Evolutionary conservation across 2,797 vertebrate species (phyloP).

Genomic region (Myotis daubentonii): DNA sequence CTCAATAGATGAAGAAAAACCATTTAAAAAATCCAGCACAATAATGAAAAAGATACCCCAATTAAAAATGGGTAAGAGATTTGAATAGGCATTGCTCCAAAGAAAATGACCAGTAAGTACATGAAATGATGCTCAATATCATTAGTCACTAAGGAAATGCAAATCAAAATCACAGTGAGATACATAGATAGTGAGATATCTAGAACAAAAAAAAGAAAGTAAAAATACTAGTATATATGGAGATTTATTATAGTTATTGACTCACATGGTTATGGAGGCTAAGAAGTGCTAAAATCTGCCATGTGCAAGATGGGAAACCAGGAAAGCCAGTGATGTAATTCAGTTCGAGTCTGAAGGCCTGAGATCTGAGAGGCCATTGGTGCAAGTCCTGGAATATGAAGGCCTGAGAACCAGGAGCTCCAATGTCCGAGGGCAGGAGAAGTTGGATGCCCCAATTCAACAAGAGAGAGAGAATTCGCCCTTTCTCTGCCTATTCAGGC

Average conservation of each 20-base stretch:
- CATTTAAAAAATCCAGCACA: not conserved
- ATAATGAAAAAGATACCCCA: not conserved
- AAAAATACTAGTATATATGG: not conserved
- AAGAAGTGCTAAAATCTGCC: not conserved
- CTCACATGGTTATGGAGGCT: not conserved
- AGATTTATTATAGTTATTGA: not conserved
- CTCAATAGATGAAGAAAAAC: conserved; percentile 4
- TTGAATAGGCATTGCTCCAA: conserved; percentile 5
- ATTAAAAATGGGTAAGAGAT: not conserved
- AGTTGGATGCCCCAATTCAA: not conserved
- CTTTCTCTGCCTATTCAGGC: not conserved
- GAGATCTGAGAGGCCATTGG: not conserved
- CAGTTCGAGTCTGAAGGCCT: not conserved
- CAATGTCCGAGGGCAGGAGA: not conserved
- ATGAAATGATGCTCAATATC: not conserved
- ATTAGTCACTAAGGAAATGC: not conserved
- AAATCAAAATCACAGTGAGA: not conserved
- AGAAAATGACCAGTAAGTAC: not conserved
- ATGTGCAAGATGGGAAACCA: not conserved
- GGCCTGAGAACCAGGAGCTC: not conserved
- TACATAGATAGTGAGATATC: not conserved
- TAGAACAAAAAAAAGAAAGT: not conserved
- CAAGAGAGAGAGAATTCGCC: not conserved
- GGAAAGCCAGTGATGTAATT: not conserved
- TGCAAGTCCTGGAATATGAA: not conserved